Base-by-base conservation (phyloP, 2,888 invertebrate genomes). In the Drosophila differens region DNA sequence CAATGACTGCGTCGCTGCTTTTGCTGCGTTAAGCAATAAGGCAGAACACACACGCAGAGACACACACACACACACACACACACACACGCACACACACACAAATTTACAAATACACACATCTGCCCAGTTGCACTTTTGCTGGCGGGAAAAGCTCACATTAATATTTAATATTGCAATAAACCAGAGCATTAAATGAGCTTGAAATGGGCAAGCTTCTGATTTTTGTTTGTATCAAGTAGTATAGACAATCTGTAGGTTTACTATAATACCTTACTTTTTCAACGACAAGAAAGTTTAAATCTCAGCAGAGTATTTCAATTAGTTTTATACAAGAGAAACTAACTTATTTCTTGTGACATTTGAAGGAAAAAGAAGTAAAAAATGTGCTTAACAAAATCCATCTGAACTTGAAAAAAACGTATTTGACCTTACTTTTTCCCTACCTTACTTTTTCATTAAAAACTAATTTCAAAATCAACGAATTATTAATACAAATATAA, bases 1-100 rank as follows among this genome's bases (percentile, higher is more conserved):
- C 74, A 69, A 54, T 64, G 76, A 64, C 54, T 68, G 62, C 55
- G 70, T 44, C 78, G 68, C 72, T 78, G 86, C 82, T 89, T 85
- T 81, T 85, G 89, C 89, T 89, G 89, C 81, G 85, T 85, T 86
- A 82, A 89, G 84, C 89, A 89, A 86, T 86, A 87, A 80, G 71
- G 78, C 77, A 65, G 53, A 61, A 53, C 57, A 60, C 74, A 66
- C 57, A 49, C 54, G 51, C 61, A 67, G 51, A 67, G 49, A 57
- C 33, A 53, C 49, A 44, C 60, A 69, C 59, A 44, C 32, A 41
- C n/a, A 65, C 19, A 49, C 33, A 62, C 66, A 60, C 35, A 30
- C 54, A 64, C 41, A 41, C 68, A 60, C 25, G 25, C 33, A 64
- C 69, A 60, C 35, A 32, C 54, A 64, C 41, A 37, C 68, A 60